Percentiles rank a stretch among this genome's conserved stretches.
These are phyloP conservation scores for Caloenas nicobarica DNA, from an alignment of 2,113 vertebrate species.

Conservation along the genomic window DNA sequence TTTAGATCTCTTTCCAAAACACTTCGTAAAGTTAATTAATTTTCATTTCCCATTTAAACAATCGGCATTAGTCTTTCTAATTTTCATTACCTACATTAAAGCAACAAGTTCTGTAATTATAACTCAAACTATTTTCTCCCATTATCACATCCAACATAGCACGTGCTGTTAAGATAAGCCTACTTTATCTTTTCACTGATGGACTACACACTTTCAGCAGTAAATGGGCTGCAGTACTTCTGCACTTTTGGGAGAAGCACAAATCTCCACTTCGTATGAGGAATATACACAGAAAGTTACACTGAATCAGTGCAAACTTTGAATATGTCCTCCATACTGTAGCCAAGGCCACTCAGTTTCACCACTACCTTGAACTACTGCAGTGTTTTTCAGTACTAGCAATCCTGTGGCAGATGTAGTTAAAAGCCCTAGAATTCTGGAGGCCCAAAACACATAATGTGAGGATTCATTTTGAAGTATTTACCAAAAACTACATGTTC, in stretches of 20 bases:
- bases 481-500: neutral
- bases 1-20: neutral
- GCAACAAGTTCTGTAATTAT: conserved; percentile 60
- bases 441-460: accelerated
- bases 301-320: neutral
- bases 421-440: neutral
- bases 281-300: neutral
- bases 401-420: neutral
- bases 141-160: neutral
- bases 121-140: conserved; percentile 1
- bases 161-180: neutral
- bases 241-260: neutral
- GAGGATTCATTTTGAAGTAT: neutral
- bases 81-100: conserved; percentile 38
- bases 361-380: neutral
- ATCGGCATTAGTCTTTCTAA: neutral
- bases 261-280: neutral
- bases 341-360: neutral
- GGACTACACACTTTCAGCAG: neutral
- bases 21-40: neutral
- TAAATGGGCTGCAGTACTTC: neutral
- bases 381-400: neutral
- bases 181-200: neutral
- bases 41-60: neutral
- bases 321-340: neutral